These are phyloP conservation scores for Dermochelys coriacea DNA, from an alignment of 2,797 vertebrate genomes.

Conservation along the genomic window DNA sequence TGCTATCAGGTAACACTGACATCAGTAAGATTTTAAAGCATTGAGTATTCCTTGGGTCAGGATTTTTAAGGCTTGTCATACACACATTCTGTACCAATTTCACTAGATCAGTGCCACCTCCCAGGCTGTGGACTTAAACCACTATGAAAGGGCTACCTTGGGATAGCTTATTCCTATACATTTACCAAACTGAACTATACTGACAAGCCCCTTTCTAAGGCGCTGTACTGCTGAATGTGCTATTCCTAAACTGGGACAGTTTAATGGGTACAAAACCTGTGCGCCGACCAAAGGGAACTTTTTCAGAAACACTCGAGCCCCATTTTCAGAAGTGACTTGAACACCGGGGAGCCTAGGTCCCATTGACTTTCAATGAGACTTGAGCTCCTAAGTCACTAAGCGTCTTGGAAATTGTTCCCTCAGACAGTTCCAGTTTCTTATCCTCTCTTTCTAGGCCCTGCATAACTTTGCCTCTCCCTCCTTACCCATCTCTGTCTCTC, in stretches of 20 bases:
- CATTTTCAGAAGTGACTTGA: neutral
- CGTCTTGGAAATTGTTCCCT: no score
- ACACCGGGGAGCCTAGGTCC: neutral
- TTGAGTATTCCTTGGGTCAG: neutral
- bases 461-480: no score
- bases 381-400: neutral
- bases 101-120: neutral
- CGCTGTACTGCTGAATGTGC: fast-evolving
- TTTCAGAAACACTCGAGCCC: neutral
- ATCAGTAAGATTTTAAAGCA: neutral
- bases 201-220: neutral
- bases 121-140: neutral
- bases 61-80: neutral
- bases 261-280: neutral
- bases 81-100: neutral
- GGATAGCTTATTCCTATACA: neutral
- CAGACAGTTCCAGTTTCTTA: no score
- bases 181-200: neutral
- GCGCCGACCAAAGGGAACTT: neutral
- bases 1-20: neutral
- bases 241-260: no score
- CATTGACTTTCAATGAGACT: neutral
- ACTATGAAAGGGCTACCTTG: neutral
- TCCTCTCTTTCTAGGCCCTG: no score
- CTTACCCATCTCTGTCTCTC: neutral